Evolutionary conservation across 2,113 vertebrate genomes (phyloP).

Genomic region (Cyanistes caeruleus): DNA sequence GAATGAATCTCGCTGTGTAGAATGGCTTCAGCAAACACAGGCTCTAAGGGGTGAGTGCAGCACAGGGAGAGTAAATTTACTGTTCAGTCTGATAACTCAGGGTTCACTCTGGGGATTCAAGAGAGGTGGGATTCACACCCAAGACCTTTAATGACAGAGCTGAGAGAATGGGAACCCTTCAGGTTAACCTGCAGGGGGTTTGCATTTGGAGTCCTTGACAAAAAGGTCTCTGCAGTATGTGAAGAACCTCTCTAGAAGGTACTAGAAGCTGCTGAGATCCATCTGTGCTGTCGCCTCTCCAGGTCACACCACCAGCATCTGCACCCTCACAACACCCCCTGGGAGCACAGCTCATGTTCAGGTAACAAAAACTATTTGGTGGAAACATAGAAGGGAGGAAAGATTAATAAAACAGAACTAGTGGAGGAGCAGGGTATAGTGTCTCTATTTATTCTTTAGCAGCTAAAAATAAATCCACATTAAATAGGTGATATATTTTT

Average conservation of each 20-base stretch:
- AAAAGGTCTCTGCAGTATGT: not conserved
- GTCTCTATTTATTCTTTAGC: not conserved
- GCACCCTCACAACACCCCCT: not conserved
- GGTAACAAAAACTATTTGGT: not conserved
- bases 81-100: not conserved
- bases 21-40: not conserved
- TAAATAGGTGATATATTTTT: not conserved
- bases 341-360: not conserved
- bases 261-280: not conserved
- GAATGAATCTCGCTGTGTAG: not conserved
- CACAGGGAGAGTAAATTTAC: not conserved
- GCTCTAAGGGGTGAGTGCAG: not conserved
- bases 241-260: not conserved
- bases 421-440: not conserved
- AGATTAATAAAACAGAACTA: not conserved
- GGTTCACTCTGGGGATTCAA: not conserved
- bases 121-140: not conserved
- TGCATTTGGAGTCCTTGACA: not conserved
- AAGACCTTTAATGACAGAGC: not conserved
- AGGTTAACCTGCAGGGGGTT: not conserved
- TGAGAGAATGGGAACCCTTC: not conserved
- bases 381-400: not conserved
- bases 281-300: not conserved
- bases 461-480: slow-evolving; percentile 1
- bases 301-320: not conserved